Base-by-base conservation (phyloP, 2,113 vertebrate species). In the Cranoglanis bouderius region DNA sequence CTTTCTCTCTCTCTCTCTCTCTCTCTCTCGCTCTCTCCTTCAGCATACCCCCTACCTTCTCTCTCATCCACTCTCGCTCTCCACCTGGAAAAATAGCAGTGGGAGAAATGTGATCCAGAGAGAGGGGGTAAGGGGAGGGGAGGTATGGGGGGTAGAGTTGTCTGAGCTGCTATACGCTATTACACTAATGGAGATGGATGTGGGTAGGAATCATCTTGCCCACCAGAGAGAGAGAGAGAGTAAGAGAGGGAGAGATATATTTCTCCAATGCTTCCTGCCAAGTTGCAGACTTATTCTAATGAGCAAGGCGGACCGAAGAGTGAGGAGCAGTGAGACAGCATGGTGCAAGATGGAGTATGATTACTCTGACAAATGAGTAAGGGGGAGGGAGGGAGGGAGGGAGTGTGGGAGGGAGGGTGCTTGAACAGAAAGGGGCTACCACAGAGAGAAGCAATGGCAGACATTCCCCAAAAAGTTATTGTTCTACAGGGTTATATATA, bases 111-210 rank as follows among this genome's bases (percentile, higher is more conserved):
- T 90, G 94, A 96, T 93, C 92, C 91, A 83, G 85, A 89, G 38
- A 59, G 70, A 82, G 55, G 85, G 74, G 24, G 87, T 43, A 67
- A 87, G 3, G 40, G 81, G 83, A 49, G 46, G 89, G 84, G n/a
- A 51, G 29, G 49, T 51, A 80, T 83, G 78, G 91, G 86, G 92
- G 92, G 88, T 46, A 84, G 85, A 89, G 89, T 61, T 91, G 92
- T 93, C 89, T 86, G 82, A 84, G 74, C 89, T 91, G 90, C 88
- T 91, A 75, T 85, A 80, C 77, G 38, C 90, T 90, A 92, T 93
- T 94, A 91, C 77, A 7, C 92, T 95, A 96, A 96, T 96, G 94
- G 95, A 96, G 95, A 96, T 95, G 91, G 93, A 96, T 95, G 93
- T 91, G 92, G 91, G 90, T 90, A 86, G 90, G 92, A 94, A 94